A percentile compares a stretch with the other conserved stretches of the same genome.
Evolutionary conservation across 2,113 vertebrate genomes (phyloP).

Genomic region (Pleuronectes platessa): DNA sequence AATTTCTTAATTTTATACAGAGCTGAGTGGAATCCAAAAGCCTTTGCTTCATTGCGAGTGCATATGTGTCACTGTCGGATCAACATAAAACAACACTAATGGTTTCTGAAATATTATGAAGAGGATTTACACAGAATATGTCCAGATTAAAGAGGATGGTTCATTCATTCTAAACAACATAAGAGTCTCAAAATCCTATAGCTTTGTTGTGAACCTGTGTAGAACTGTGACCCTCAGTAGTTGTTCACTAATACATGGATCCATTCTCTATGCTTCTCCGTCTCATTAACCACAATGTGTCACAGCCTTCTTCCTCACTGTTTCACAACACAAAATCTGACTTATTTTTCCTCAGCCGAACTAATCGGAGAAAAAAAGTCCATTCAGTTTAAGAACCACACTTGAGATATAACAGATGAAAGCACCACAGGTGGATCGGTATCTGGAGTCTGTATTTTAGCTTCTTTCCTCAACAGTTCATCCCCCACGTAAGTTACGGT

Average conservation of each 20-base stretch:
- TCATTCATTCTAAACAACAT: not conserved
- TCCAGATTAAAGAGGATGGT: not conserved
- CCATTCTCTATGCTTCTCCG: slow-evolving; percentile 1
- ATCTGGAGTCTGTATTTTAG: slow-evolving; percentile 7
- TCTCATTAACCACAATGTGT: slow-evolving; percentile 25
- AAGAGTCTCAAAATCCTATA: not conserved
- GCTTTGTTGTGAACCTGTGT: too few species aligned
- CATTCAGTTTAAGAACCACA: slow-evolving; percentile 34
- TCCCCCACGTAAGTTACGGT: slow-evolving; percentile 13
- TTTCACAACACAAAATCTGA: slow-evolving; percentile 23
- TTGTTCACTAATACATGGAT: slow-evolving; percentile 3
- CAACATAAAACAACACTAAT: not conserved
- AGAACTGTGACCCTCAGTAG: slow-evolving; percentile 5
- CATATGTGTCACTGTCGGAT: not conserved
- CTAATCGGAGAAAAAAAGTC: slow-evolving; percentile 10
- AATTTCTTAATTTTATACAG: not conserved
- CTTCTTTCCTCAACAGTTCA: slow-evolving; percentile 5
- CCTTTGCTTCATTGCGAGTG: not conserved
- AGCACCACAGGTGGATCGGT: slow-evolving; percentile 2
- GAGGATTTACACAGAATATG: slow-evolving; percentile 16
- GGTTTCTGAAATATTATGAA: slow-evolving; percentile 1
- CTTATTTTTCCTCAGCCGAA: slow-evolving; percentile 13
- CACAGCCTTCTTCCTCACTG: slow-evolving; percentile 9
- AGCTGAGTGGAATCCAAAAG: slow-evolving; percentile 1
- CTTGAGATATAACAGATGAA: slow-evolving; percentile 3